Percentiles rank a stretch among this genome's conserved stretches.
Conservation (phyloP, 1,140 invertebrate genomes). For the Diabrotica virgifera region DNA sequence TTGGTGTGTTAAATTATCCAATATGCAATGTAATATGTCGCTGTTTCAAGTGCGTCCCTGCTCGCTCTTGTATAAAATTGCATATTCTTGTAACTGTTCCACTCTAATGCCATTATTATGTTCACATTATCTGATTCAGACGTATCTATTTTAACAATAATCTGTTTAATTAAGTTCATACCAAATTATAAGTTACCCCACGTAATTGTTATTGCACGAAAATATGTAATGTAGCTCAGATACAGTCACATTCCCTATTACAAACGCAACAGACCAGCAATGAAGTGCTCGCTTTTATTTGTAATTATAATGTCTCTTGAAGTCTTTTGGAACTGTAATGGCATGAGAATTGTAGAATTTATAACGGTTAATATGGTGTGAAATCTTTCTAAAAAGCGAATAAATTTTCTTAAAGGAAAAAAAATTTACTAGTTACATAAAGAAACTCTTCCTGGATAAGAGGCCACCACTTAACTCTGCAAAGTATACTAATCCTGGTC, state of each 20-base stretch:
- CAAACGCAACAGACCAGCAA: slow-evolving; percentile 10
- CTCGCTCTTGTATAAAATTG: slow-evolving; percentile 12
- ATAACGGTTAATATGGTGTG: too few species aligned
- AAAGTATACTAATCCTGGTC: too few species aligned
- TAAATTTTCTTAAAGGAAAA: too few species aligned
- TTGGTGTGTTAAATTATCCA: too few species aligned
- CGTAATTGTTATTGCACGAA: slow-evolving; percentile 20
- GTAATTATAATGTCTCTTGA: slow-evolving; percentile 8
- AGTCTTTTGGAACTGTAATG: too few species aligned
- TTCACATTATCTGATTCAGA: slow-evolving; percentile 21
- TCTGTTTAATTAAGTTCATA: slow-evolving; percentile 15
- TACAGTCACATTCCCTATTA: slow-evolving; percentile 12
- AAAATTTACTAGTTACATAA: too few species aligned
- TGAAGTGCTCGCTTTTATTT: slow-evolving; percentile 2
- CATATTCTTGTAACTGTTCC: slow-evolving; percentile 18
- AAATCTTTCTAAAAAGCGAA: too few species aligned
- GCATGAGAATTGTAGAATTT: too few species aligned
- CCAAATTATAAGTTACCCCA: slow-evolving; percentile 8
- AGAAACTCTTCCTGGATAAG: too few species aligned
- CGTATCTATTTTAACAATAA: slow-evolving; percentile 19
- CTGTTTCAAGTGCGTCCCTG: background rate
- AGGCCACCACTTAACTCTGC: too few species aligned
- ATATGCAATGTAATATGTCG: too few species aligned
- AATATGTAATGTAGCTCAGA: slow-evolving; percentile 15
- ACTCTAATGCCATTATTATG: slow-evolving; percentile 19